phyloP scores from a whole-genome alignment of 2,113 vertebrate species.

The Asarcornis scutulata region DNA sequence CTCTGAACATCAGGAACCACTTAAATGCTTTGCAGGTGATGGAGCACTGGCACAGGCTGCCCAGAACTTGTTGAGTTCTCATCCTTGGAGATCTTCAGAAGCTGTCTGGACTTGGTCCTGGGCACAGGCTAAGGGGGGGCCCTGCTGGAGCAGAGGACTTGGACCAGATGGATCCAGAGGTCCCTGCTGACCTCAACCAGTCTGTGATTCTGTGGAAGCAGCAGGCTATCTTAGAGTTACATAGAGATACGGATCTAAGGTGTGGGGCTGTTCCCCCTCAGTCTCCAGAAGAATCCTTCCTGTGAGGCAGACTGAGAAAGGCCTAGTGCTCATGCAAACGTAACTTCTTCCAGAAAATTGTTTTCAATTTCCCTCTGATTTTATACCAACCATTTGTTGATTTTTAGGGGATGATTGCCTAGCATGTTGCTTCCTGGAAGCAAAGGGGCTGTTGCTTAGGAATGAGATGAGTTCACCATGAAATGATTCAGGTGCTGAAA shows the following conservation, averaged over 20 bases:
- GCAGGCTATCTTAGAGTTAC: accelerated
- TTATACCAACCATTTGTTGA: neutral
- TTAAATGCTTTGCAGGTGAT: neutral
- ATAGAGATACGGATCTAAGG: neutral
- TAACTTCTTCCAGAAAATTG: neutral
- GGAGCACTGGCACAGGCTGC: accelerated
- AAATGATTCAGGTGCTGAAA: neutral
- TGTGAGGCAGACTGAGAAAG: neutral
- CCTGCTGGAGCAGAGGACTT: neutral
- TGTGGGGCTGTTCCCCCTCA: neutral
- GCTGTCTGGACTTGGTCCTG: neutral
- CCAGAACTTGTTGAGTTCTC: neutral
- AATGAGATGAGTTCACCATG: neutral
- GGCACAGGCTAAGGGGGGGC: neutral
- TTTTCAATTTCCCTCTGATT: neutral
- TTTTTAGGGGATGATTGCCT: neutral
- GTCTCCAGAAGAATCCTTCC: neutral
- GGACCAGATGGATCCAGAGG: neutral
- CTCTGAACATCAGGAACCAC: neutral
- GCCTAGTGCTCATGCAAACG: neutral
- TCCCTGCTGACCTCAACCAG: neutral
- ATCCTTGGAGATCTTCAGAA: neutral
- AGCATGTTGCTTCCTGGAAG: neutral
- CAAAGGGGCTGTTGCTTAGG: neutral
- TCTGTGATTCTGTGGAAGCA: neutral